Evolutionary conservation across 1,140 invertebrate genomes (phyloP).

Genomic region (Plectrocnemia conspersa): DNA sequence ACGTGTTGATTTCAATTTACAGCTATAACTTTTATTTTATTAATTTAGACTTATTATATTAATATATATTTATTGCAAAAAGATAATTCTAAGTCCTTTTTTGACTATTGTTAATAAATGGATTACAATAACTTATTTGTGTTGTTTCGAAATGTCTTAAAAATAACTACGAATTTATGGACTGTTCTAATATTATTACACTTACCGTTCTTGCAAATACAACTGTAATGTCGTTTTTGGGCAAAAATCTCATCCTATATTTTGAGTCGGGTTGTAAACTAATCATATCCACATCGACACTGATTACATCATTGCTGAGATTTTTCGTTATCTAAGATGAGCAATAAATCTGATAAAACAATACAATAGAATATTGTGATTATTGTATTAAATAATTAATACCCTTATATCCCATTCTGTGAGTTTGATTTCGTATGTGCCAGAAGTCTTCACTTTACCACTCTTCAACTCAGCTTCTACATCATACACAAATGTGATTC

Average conservation of each 20-base stretch:
- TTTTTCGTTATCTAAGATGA: constrained; percentile 1
- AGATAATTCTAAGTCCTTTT: too few species aligned
- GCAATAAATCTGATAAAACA: background rate
- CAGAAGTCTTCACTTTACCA: background rate
- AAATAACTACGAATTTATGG: background rate
- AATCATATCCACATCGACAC: background rate
- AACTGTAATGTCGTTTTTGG: constrained; percentile 11
- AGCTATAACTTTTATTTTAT: too few species aligned
- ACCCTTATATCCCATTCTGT: constrained; percentile 2
- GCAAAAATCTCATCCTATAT: constrained; percentile 4
- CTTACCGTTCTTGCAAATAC: constrained; percentile 6
- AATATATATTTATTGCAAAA: too few species aligned
- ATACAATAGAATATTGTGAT: background rate
- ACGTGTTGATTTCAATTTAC: too few species aligned
- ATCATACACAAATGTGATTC: constrained; percentile 8
- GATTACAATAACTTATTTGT: too few species aligned
- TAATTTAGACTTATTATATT: too few species aligned
- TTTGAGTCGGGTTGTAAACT: background rate
- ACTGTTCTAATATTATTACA: background rate
- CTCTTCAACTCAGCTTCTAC: constrained; percentile 1
- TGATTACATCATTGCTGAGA: background rate
- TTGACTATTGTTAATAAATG: too few species aligned
- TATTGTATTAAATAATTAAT: background rate
- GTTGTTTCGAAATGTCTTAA: too few species aligned
- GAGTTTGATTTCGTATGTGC: constrained; percentile 1